Base-by-base conservation (phyloP, 2,113 vertebrate genomes). In the Colinus virginianus region DNA sequence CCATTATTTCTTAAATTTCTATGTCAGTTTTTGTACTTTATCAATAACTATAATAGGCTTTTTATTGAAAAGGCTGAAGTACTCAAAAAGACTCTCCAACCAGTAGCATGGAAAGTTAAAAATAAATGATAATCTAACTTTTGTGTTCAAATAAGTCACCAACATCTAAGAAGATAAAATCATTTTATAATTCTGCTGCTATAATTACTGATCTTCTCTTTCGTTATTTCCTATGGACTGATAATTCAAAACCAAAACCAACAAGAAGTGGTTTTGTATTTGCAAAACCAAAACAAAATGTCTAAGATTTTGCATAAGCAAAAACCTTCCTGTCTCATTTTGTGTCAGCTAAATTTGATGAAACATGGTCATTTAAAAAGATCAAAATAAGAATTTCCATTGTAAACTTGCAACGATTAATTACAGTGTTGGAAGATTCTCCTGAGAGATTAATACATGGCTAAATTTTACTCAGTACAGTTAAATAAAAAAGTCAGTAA, bases 251-350 rank as follows among this genome's bases (percentile, higher is more conserved):
- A 53, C 40, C 40, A 94, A 76, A 61, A 7, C 42, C 17, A 72
- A 71, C 78, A 91, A 67, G 40, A 11, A 15, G 9, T 88, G 48
- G 9, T 94, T 93, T 88, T 84, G 58, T 78, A 78, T 42, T 93
- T 84, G 30, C 28, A 95, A 94, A 94, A 55, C 56, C 64, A 86
- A 93, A 93, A 78, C 83, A 84, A 75, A 93, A 78, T 61, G 34
- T 13, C 51, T 84, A 61, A 90, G 79, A 56, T 91, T 91, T 88
- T 91, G 32, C 13, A 68, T 88, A 93, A 71, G 13, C 46, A 84
- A 92, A 92, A 68, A 71, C 40, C 16, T 90, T 80, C 46, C 68
- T 85, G 46, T 32, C 16, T 80, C 15, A 8, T 85, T 91, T 13
- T 1, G 14, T 61, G 61, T 78, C 26, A 61, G 43, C 34, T 75